Percentiles rank a stretch among this genome's conserved stretches.
phyloP scores from a whole-genome alignment of 2,888 invertebrate genomes.

The Odontocerum albicorne region DNA sequence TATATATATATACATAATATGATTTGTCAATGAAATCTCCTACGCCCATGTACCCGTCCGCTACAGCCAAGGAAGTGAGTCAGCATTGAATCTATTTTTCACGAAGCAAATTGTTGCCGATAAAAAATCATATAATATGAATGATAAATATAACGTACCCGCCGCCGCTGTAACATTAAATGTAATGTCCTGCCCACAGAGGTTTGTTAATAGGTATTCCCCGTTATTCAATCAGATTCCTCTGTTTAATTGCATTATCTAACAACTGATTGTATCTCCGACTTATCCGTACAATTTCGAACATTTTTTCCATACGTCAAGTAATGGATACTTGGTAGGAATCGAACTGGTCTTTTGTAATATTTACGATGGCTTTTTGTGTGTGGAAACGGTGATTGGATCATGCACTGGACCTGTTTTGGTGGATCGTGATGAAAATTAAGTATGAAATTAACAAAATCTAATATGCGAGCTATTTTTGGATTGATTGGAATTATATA shows the following conservation, averaged over 20 bases:
- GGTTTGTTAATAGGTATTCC: slow-evolving; percentile 9
- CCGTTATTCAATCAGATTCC: slow-evolving; percentile 37
- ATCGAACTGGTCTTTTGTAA: slow-evolving; percentile 16
- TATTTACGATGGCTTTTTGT: slow-evolving; percentile 19
- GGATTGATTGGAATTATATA: no score
- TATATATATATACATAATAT: background rate
- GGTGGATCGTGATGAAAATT: slow-evolving; percentile 13
- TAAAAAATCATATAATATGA: slow-evolving; percentile 15
- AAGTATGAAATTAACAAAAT: background rate
- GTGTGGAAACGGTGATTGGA: slow-evolving; percentile 12
- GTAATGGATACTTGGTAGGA: slow-evolving; percentile 15
- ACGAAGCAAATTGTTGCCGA: slow-evolving; percentile 8
- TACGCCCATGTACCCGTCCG: background rate
- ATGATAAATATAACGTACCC: slow-evolving; percentile 12
- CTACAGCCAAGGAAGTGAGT: slow-evolving; percentile 11
- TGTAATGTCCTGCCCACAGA: slow-evolving; percentile 22
- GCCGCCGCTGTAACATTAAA: slow-evolving; percentile 16
- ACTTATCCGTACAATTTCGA: slow-evolving; percentile 22
- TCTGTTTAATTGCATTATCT: slow-evolving; percentile 36
- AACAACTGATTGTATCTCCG: slow-evolving; percentile 28
- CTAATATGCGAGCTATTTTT: no score
- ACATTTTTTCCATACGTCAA: slow-evolving; percentile 12
- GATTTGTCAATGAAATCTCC: background rate
- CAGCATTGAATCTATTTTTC: slow-evolving; percentile 7
- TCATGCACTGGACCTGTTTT: slow-evolving; percentile 15